A percentile compares a stretch with the other conserved stretches of the same genome.
Conservation (phyloP, 2,113 vertebrate species). For the Limanda limanda region DNA sequence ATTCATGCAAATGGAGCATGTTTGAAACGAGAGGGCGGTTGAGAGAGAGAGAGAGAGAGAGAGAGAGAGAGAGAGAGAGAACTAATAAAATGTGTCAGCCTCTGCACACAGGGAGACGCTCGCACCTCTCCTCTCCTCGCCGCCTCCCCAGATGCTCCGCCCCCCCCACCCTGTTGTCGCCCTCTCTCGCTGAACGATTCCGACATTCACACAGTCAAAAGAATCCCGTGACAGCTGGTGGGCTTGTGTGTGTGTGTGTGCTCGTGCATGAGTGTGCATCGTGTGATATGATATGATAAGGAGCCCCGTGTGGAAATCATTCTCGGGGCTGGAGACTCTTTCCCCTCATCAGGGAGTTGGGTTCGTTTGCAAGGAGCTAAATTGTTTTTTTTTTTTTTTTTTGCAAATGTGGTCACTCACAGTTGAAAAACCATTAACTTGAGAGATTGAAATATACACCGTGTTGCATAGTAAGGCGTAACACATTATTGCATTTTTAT, state of each 20-base stretch:
- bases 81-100: conserved; percentile 50
- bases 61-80: neutral
- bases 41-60: neutral
- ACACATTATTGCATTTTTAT: conserved; percentile 70
- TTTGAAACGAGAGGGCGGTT: neutral
- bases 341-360: conserved; percentile 67
- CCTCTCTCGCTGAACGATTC: conserved; percentile 47
- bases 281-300: conserved; percentile 47
- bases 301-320: conserved; percentile 26
- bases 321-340: conserved; percentile 49
- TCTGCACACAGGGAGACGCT: conserved; percentile 22
- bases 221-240: conserved; percentile 32
- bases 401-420: conserved; percentile 66
- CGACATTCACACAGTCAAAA: conserved; percentile 56
- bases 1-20: conserved; percentile 10
- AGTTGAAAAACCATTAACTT: conserved; percentile 71
- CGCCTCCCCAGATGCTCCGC: conserved; percentile 48
- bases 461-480: conserved; percentile 59
- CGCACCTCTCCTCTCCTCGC: conserved; percentile 22
- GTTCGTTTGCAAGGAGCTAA: conserved; percentile 69
- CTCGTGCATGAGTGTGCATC: conserved; percentile 2
- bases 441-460: conserved; percentile 70
- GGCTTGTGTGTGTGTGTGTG: conserved; percentile 17
- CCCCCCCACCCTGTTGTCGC: conserved; percentile 18
- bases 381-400: conserved; percentile 55